Conservation (phyloP, 2,113 vertebrate species). For the Scomber japonicus region DNA sequence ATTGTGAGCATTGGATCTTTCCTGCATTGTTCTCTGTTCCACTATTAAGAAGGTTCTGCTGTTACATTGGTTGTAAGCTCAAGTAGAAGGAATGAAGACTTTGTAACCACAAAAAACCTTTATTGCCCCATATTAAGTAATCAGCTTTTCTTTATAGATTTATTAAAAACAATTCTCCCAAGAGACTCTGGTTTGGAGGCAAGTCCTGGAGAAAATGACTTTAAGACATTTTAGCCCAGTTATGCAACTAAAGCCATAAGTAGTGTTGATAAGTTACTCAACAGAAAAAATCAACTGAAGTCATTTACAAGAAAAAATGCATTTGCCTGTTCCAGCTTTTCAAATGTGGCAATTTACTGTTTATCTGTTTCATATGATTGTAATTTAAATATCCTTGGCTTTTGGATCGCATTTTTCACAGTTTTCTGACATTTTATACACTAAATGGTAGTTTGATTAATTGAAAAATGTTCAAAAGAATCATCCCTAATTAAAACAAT, state of each 20-base stretch:
- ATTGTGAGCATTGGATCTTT: slow-evolving; percentile 38
- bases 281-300: background rate
- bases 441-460: no score
- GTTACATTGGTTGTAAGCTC: background rate
- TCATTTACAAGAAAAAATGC: no score
- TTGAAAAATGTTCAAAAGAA: background rate
- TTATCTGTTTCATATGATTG: background rate
- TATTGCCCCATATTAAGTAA: background rate
- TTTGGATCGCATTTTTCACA: no score
- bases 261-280: background rate
- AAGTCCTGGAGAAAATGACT: background rate
- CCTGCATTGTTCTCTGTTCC: slow-evolving; percentile 32
- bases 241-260: slow-evolving; percentile 1
- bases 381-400: background rate
- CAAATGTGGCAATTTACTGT: background rate
- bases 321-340: background rate
- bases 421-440: no score
- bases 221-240: slow-evolving; percentile 4
- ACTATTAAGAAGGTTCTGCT: background rate
- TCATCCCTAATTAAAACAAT: no score
- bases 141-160: background rate
- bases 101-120: background rate
- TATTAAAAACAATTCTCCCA: slow-evolving; percentile 1
- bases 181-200: slow-evolving; percentile 7
- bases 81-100: background rate